phyloP scores from a whole-genome alignment of 2,797 vertebrate genomes.

The Spondyliosoma cantharus region DNA sequence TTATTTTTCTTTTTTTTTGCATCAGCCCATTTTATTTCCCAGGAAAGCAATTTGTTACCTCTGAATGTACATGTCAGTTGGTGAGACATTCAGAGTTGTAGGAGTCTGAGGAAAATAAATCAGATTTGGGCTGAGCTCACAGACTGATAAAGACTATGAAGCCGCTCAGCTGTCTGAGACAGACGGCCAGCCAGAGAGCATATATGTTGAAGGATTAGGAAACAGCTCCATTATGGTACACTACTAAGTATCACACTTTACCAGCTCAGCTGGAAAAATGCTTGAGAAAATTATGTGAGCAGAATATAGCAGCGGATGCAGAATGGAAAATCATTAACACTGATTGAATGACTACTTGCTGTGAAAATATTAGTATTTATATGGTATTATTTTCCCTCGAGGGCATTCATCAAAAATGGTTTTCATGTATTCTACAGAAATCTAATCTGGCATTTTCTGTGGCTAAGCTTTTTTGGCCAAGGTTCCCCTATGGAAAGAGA shows the following conservation, averaged over 20 bases:
- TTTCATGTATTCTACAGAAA: conserved; percentile 6
- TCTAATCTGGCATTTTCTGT: conserved; percentile 4
- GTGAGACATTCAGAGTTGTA: conserved; percentile 52
- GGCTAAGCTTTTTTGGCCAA: neutral
- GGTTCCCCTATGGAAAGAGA: no score
- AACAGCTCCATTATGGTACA: conserved; percentile 48
- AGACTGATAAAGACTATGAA: conserved; percentile 48
- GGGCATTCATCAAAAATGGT: neutral
- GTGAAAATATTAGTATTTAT: conserved; percentile 5
- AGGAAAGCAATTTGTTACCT: conserved; percentile 61
- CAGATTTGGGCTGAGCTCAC: conserved; percentile 57
- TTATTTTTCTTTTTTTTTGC: conserved; percentile 5
- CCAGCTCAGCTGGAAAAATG: conserved; percentile 28
- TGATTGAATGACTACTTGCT: neutral
- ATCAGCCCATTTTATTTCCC: conserved; percentile 29
- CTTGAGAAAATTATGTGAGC: conserved; percentile 11
- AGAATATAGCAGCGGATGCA: conserved; percentile 25
- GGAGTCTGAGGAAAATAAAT: conserved; percentile 67
- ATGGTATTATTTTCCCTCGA: neutral
- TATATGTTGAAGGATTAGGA: conserved; percentile 68
- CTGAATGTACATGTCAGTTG: conserved; percentile 59
- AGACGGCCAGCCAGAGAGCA: conserved; percentile 53
- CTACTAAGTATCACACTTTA: conserved; percentile 23
- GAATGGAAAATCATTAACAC: conserved; percentile 12
- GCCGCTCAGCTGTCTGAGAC: conserved; percentile 62